A percentile compares a stretch with the other conserved stretches of the same genome.
phyloP scores from a whole-genome alignment of 2,888 invertebrate species.

The Drosophila fulvimacula region DNA sequence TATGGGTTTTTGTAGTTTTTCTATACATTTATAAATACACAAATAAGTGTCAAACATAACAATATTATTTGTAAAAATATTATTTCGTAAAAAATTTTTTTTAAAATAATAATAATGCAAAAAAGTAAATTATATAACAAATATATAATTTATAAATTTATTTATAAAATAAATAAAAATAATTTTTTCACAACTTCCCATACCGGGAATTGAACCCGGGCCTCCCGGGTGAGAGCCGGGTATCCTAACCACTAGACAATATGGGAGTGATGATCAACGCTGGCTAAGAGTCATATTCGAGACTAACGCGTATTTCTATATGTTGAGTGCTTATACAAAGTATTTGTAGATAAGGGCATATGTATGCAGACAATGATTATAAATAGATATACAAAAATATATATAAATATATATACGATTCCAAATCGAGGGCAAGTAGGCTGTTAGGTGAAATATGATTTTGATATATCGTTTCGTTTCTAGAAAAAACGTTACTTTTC shows the following conservation, averaged over 20 bases:
- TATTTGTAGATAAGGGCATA: background rate
- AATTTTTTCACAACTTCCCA: conserved; percentile 40
- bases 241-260: conserved; percentile 76
- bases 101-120: background rate
- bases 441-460: too few species aligned
- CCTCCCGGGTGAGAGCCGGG: conserved; percentile 75
- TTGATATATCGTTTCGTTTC: background rate
- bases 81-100: too few species aligned
- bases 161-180: background rate
- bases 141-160: background rate
- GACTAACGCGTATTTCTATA: background rate
- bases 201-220: conserved; percentile 76
- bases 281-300: background rate
- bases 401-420: too few species aligned
- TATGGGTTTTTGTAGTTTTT: background rate
- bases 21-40: background rate
- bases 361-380: background rate
- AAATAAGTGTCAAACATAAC: too few species aligned
- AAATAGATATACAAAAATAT: background rate
- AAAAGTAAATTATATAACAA: background rate
- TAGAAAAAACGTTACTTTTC: background rate
- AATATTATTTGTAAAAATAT: too few species aligned
- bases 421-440: background rate
- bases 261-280: conserved; percentile 37
- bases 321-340: background rate